These are phyloP conservation scores for Chironomus striatipennis DNA, from an alignment of 1,140 invertebrate species.

Conservation along the genomic window DNA sequence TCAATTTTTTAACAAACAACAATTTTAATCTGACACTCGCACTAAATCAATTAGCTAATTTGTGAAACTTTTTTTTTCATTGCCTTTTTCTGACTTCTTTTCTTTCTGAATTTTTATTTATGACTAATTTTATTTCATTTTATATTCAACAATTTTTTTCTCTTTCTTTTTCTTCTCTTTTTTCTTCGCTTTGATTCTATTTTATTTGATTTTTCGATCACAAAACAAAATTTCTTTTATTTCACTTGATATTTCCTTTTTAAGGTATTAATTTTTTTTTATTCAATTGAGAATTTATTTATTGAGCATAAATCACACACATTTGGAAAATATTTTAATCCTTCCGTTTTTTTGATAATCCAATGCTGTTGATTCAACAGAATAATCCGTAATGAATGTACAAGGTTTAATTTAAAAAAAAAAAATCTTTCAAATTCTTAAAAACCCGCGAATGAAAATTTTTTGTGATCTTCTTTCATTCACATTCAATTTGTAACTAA, in stretches of 20 bases:
- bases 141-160: background rate
- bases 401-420: too few species aligned
- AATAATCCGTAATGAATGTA: too few species aligned
- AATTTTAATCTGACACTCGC: conserved; percentile 20
- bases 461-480: too few species aligned
- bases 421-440: too few species aligned
- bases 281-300: background rate
- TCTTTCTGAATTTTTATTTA: background rate
- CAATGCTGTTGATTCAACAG: too few species aligned
- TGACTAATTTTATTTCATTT: conserved; percentile 5
- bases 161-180: background rate
- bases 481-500: too few species aligned
- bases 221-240: background rate
- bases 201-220: background rate
- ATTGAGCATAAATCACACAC: too few species aligned
- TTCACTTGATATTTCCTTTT: conserved; percentile 2
- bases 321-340: too few species aligned
- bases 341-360: too few species aligned
- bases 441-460: too few species aligned
- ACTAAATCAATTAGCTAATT: conserved; percentile 24
- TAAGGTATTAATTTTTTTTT: background rate
- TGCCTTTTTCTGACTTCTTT: background rate
- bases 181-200: background rate
- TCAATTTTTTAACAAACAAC: conserved; percentile 14
- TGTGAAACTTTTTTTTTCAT: background rate